Evolutionary conservation across 1,140 invertebrate species (phyloP).

Genomic region (Ostrea denselamellosa): DNA sequence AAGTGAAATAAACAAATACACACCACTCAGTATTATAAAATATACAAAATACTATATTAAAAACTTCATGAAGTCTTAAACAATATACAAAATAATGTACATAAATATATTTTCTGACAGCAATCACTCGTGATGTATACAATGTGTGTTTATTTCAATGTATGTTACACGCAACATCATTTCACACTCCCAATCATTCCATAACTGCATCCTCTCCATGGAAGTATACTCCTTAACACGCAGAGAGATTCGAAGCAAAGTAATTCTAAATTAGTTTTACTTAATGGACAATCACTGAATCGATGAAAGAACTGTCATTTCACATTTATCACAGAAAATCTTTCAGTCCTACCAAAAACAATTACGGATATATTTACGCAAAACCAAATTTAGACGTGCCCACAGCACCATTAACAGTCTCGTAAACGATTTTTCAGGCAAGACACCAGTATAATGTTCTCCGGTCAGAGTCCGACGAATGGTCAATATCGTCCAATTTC

Average conservation of each 20-base stretch:
- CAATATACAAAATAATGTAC: slow-evolving; percentile 31
- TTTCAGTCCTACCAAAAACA: neutral
- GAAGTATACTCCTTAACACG: neutral
- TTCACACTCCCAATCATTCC: neutral
- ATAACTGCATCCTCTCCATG: neutral
- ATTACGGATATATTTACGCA: neutral
- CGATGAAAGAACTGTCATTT: neutral
- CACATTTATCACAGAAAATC: neutral
- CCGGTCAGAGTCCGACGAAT: neutral
- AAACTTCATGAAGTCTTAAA: slow-evolving; percentile 14
- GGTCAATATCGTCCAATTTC: neutral
- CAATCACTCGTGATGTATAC: neutral
- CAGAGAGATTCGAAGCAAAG: neutral
- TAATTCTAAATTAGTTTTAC: neutral
- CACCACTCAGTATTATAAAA: neutral
- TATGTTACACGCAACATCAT: neutral
- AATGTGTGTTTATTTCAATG: neutral
- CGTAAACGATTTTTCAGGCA: neutral
- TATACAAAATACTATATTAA: slow-evolving; percentile 25
- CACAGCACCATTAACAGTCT: neutral
- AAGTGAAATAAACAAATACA: no score
- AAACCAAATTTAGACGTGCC: neutral
- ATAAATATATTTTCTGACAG: slow-evolving; percentile 21
- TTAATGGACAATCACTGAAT: neutral
- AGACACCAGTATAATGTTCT: neutral